A percentile compares a stretch with the other conserved stretches of the same genome.
phyloP scores from a whole-genome alignment of 2,888 invertebrate species.

The Stenolophus ochropezus region DNA sequence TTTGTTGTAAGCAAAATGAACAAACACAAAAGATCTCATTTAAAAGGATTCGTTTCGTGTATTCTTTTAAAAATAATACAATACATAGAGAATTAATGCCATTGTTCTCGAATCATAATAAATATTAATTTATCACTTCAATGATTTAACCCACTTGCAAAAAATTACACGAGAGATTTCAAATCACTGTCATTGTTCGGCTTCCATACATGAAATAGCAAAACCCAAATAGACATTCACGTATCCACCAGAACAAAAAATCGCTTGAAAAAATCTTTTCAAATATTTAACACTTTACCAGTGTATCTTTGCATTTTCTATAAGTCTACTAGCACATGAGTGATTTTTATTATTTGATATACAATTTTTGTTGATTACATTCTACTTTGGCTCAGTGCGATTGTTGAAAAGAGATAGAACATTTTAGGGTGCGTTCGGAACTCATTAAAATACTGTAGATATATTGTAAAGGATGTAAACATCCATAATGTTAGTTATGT shows the following conservation, averaged over 20 bases:
- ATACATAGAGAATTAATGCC: constrained; percentile 13
- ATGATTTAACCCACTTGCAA: constrained; percentile 7
- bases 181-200: neutral
- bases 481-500: no score
- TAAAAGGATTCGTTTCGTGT: constrained; percentile 29
- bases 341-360: no score
- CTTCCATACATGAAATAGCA: neutral
- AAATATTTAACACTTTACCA: no score
- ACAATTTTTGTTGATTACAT: no score
- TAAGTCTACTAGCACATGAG: no score
- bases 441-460: no score
- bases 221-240: neutral
- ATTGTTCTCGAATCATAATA: constrained; percentile 26
- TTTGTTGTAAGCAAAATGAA: constrained; percentile 34
- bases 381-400: no score
- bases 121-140: constrained; percentile 23
- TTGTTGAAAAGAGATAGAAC: no score
- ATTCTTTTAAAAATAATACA: constrained; percentile 35
- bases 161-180: neutral
- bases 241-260: neutral
- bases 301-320: no score
- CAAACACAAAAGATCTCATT: constrained; percentile 34
- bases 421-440: no score
- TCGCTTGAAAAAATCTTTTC: no score
- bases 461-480: no score